A percentile compares a stretch with the other conserved stretches of the same genome.
Conservation (phyloP, 2,797 vertebrate genomes). For the Anguilla pacifica region DNA sequence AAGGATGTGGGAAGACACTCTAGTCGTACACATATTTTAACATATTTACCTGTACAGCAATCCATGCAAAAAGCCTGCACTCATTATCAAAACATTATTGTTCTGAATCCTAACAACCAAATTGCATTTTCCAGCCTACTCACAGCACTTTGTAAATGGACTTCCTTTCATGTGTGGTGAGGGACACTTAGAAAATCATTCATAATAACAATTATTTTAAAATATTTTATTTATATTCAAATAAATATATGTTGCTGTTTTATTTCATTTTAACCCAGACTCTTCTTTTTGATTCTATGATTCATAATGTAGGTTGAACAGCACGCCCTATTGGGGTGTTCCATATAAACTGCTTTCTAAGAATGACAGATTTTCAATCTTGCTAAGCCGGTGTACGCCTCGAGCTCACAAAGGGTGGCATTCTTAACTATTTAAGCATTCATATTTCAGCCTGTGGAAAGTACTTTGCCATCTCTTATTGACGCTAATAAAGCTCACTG, state of each 20-base stretch:
- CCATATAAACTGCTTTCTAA: background rate
- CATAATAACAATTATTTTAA: background rate
- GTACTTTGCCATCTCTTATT: background rate
- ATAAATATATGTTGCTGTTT: background rate
- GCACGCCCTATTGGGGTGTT: background rate
- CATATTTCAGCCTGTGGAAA: conserved; percentile 19
- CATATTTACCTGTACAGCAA: conserved; percentile 37
- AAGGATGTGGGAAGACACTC: conserved; percentile 20
- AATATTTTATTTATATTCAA: background rate
- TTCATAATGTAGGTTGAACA: background rate
- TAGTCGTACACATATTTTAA: conserved; percentile 29
- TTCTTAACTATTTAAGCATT: conserved; percentile 19
- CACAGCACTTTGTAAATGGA: background rate
- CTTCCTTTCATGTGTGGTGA: conserved; percentile 2
- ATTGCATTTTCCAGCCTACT: conserved; percentile 31
- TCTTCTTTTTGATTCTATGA: background rate
- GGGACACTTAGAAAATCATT: background rate
- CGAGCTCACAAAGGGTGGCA: background rate
- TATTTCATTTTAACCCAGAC: background rate
- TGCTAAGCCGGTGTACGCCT: background rate
- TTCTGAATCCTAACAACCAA: conserved; percentile 29
- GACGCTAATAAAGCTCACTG: conserved; percentile 32
- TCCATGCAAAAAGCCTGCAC: conserved; percentile 23
- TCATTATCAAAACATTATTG: conserved; percentile 25
- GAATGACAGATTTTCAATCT: conserved; percentile 15